Evolutionary conservation across 2,113 vertebrate genomes (phyloP).

Genomic region (Corythoichthys intestinalis): DNA sequence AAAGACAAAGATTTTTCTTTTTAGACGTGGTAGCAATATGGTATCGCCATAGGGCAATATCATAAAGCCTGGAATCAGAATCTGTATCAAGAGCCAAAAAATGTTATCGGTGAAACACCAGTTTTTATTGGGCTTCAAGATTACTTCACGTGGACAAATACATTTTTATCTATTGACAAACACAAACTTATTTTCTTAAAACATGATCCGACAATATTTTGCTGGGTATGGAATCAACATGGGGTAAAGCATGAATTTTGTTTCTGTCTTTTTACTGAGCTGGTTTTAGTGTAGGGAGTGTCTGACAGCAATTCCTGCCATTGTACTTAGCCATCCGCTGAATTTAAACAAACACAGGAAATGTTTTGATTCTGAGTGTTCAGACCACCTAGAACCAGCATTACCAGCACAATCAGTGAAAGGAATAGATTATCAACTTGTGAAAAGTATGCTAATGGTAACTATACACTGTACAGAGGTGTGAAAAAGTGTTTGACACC

Average conservation of each 20-base stretch:
- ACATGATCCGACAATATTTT: too few species aligned
- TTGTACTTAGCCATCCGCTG: slow-evolving; percentile 52
- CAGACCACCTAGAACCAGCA: neutral
- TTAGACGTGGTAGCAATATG: too few species aligned
- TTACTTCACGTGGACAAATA: too few species aligned
- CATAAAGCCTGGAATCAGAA: too few species aligned
- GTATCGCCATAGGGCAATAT: too few species aligned
- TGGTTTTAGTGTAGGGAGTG: slow-evolving; percentile 16
- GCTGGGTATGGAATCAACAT: neutral
- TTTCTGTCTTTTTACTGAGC: neutral
- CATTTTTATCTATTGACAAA: neutral
- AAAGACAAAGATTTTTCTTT: too few species aligned
- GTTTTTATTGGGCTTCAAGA: too few species aligned
- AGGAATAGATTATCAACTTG: neutral
- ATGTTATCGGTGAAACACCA: too few species aligned
- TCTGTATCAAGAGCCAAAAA: too few species aligned
- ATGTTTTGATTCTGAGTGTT: slow-evolving; percentile 20
- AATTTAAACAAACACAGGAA: slow-evolving; percentile 66
- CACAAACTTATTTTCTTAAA: neutral
- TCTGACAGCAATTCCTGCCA: slow-evolving; percentile 54
- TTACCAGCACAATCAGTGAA: neutral
- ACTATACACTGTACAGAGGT: too few species aligned
- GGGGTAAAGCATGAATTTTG: neutral
- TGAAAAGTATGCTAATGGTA: neutral
- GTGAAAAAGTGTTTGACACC: too few species aligned